These are phyloP conservation scores for Sesia apiformis DNA, from an alignment of 2,888 invertebrate species.

Conservation along the genomic window DNA sequence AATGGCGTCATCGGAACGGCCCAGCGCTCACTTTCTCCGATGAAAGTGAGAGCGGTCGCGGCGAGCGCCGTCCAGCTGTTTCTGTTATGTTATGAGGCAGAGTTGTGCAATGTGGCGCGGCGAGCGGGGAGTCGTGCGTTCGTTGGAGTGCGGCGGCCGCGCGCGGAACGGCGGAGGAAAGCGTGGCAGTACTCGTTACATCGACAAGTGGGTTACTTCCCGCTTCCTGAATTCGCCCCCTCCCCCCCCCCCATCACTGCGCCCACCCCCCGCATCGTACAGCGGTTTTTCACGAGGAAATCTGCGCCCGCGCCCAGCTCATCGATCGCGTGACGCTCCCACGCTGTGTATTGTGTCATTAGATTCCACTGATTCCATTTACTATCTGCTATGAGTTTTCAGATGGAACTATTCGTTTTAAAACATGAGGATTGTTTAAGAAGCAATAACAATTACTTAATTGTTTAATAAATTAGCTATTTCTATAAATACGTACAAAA, in stretches of 20 bases:
- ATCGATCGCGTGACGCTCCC: constrained; percentile 22
- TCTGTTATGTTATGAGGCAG: not conserved
- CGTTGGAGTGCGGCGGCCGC: constrained; percentile 6
- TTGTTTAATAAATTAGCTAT: too few species aligned
- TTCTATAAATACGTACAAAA: too few species aligned
- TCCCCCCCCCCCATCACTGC: not conserved
- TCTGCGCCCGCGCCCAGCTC: constrained; percentile 8
- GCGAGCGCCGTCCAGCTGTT: constrained; percentile 8
- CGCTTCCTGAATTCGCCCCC: constrained; percentile 40
- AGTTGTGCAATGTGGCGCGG: constrained; percentile 1
- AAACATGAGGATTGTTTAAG: too few species aligned
- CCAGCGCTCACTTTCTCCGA: constrained; percentile 25
- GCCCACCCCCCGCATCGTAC: constrained; percentile 6
- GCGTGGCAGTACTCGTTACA: constrained; percentile 48
- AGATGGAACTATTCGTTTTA: too few species aligned
- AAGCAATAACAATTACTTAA: too few species aligned
- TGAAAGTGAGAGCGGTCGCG: constrained; percentile 33
- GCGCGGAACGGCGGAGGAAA: constrained; percentile 37
- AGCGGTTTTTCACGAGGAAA: constrained; percentile 37
- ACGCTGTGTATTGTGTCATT: constrained; percentile 16
- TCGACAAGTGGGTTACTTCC: constrained; percentile 56
- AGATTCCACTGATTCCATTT: constrained; percentile 5
- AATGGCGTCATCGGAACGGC: constrained; percentile 21
- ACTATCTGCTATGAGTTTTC: too few species aligned
- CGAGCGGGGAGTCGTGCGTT: not conserved